These are phyloP conservation scores for Acheta domesticus DNA, from an alignment of 2,888 invertebrate species.

Conservation along the genomic window DNA sequence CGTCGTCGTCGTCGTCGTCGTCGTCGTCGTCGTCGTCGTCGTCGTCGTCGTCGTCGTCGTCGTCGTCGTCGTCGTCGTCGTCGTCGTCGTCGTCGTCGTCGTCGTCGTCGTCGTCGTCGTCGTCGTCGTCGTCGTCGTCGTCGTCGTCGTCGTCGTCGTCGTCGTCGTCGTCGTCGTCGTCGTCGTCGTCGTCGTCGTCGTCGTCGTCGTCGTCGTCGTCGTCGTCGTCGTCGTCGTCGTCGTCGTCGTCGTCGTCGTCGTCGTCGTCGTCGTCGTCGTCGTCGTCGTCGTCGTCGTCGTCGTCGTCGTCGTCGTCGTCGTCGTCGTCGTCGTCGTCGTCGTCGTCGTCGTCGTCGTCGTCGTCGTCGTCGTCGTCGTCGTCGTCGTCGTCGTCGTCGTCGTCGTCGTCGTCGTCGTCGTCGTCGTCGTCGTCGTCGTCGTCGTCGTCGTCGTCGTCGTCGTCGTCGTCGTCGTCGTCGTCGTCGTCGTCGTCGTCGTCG, in stretches of 20 bases:
- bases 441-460: slow-evolving; percentile 23
- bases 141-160: slow-evolving; percentile 18
- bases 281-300: slow-evolving; percentile 23
- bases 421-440: slow-evolving; percentile 23
- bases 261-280: slow-evolving; percentile 23
- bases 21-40: slow-evolving; percentile 18
- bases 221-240: slow-evolving; percentile 23
- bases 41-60: slow-evolving; percentile 18
- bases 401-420: slow-evolving; percentile 23
- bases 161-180: slow-evolving; percentile 18
- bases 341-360: slow-evolving; percentile 23
- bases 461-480: slow-evolving; percentile 22
- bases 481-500: slow-evolving; percentile 18
- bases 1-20: slow-evolving; percentile 18
- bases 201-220: slow-evolving; percentile 22
- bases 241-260: slow-evolving; percentile 23
- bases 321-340: slow-evolving; percentile 23
- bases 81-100: slow-evolving; percentile 18
- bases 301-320: slow-evolving; percentile 23
- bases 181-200: slow-evolving; percentile 22
- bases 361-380: slow-evolving; percentile 23
- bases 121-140: slow-evolving; percentile 18
- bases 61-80: slow-evolving; percentile 18
- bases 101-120: slow-evolving; percentile 18
- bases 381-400: slow-evolving; percentile 23